Evolutionary conservation across 2,113 vertebrate species (phyloP).

Genomic region (Geothlypis trichas): DNA sequence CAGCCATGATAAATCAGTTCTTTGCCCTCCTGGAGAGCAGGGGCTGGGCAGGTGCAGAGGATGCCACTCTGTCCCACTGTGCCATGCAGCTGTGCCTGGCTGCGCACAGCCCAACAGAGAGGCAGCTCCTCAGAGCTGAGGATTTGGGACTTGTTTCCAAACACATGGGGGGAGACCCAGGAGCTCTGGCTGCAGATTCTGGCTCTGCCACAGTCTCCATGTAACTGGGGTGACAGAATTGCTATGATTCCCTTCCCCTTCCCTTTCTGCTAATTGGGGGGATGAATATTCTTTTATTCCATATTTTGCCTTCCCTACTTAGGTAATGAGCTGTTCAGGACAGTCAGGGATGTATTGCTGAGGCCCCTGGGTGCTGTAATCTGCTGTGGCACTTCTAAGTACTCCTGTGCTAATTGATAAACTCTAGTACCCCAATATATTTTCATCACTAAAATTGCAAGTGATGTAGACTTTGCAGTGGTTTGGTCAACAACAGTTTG

Average conservation of each 20-base stretch:
- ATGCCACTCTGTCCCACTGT: neutral
- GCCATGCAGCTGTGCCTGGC: neutral
- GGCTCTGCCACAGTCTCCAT: neutral
- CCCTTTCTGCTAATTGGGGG: neutral
- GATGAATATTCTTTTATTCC: neutral
- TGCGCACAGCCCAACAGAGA: neutral
- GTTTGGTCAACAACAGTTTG: neutral
- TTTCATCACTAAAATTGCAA: neutral
- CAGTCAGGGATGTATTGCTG: neutral
- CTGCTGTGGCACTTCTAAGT: neutral
- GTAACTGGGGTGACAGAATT: neutral
- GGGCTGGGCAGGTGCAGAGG: neutral
- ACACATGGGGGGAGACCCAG: neutral
- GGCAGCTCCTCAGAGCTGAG: neutral
- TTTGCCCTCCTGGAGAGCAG: neutral
- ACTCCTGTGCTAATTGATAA: neutral
- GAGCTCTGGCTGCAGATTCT: neutral
- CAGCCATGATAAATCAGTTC: neutral
- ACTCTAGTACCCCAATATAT: neutral
- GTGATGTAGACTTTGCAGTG: neutral
- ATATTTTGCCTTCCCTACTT: neutral
- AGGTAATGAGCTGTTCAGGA: neutral
- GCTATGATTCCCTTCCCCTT: neutral
- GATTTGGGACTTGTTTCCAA: neutral
- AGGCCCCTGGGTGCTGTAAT: neutral